These are phyloP conservation scores for Trichosurus vulpecula DNA, from an alignment of 2,797 vertebrate genomes.

Conservation along the genomic window DNA sequence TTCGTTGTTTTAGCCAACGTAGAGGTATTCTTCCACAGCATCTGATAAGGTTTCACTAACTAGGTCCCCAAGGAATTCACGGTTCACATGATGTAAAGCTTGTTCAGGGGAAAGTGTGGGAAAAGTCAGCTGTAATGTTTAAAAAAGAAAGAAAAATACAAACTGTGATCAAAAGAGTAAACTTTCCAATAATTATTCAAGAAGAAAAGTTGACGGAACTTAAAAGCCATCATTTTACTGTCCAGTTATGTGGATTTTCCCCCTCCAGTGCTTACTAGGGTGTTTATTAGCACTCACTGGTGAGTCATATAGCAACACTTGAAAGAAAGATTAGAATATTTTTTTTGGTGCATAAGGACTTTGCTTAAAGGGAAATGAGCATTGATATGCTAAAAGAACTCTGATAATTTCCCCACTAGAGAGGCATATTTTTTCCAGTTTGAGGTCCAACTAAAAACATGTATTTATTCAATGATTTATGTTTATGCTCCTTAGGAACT, in stretches of 20 bases:
- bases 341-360: constrained; percentile 78
- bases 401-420: constrained; percentile 77
- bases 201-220: constrained; percentile 76
- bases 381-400: constrained; percentile 78
- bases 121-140: constrained; percentile 73
- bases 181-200: constrained; percentile 75
- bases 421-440: constrained; percentile 61
- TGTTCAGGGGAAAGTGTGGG: constrained; percentile 59
- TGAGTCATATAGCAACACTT: constrained; percentile 78
- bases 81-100: constrained; percentile 27
- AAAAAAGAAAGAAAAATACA: constrained; percentile 66
- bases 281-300: constrained; percentile 80
- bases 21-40: constrained; percentile 3
- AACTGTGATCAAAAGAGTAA: constrained; percentile 74
- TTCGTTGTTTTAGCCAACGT: constrained; percentile 7
- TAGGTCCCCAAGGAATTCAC: constrained; percentile 35
- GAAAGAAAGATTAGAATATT: constrained; percentile 82
- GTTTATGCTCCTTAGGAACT: constrained; percentile 69
- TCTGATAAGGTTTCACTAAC: background rate
- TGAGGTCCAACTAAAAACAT: constrained; percentile 67
- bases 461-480: constrained; percentile 76
- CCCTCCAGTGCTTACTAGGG: constrained; percentile 79
- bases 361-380: constrained; percentile 80
- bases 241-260: constrained; percentile 77
- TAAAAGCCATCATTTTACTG: constrained; percentile 78